Conservation (phyloP, 2,113 vertebrate species). For the Girardinichthys multiradiatus region DNA sequence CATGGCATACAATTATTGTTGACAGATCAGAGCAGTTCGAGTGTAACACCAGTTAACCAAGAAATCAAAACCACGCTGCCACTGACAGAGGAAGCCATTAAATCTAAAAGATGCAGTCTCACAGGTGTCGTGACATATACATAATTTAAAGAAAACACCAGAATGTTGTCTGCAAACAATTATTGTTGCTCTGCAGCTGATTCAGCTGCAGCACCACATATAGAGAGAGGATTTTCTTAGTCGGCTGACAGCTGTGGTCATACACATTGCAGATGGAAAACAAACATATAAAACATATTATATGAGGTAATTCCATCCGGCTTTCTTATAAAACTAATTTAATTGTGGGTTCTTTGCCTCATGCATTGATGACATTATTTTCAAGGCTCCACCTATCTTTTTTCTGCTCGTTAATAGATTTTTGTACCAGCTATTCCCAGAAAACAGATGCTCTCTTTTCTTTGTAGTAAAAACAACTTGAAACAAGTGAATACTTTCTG, state of each 20-base stretch:
- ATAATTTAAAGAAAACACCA: neutral
- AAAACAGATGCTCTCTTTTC: no score
- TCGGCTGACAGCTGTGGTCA: neutral
- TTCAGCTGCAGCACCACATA: neutral
- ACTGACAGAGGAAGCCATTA: neutral
- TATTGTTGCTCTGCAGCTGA: no score
- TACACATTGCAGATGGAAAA: neutral
- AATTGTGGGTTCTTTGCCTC: neutral
- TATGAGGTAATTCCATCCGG: neutral
- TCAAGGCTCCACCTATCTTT: neutral
- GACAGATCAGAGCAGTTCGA: no score
- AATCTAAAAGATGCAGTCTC: no score
- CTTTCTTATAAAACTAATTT: neutral
- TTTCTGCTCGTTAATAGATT: neutral
- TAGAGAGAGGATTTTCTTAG: neutral
- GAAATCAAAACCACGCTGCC: neutral
- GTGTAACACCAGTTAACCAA: no score
- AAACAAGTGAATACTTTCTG: neutral
- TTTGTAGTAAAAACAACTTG: neutral
- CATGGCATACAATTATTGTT: no score
- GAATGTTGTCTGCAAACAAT: neutral
- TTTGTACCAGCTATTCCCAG: no score
- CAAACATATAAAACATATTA: neutral
- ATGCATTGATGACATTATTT: neutral
- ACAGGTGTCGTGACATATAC: neutral